phyloP scores from a whole-genome alignment of 2,888 invertebrate species.

The Villa cingulata region DNA sequence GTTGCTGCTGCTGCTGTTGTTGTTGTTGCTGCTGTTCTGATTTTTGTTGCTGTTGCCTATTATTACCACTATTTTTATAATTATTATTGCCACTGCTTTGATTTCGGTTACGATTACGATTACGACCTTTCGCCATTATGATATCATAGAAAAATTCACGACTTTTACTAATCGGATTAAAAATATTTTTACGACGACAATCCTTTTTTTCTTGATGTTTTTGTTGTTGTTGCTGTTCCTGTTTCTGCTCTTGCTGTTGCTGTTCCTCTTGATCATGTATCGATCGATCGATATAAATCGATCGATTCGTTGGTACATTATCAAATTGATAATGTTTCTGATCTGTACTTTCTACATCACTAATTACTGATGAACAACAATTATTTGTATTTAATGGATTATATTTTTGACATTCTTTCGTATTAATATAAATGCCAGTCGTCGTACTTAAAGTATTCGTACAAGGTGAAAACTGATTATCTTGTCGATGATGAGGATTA shows the following conservation, averaged over 20 bases:
- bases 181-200: slow-evolving; percentile 8
- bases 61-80: not conserved
- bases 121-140: slow-evolving; percentile 36
- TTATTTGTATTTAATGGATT: not conserved
- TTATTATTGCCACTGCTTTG: slow-evolving; percentile 13
- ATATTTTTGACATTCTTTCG: not conserved
- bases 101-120: slow-evolving; percentile 27
- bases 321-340: slow-evolving; percentile 7
- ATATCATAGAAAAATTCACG: slow-evolving; percentile 29
- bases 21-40: not conserved
- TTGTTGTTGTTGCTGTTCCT: slow-evolving; percentile 7
- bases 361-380: not conserved
- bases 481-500: not conserved
- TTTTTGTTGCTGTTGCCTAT: not conserved
- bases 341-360: slow-evolving; percentile 13
- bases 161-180: slow-evolving; percentile 26
- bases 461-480: not conserved
- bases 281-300: slow-evolving; percentile 8
- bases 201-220: not conserved
- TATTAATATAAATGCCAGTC: not conserved
- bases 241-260: slow-evolving; percentile 5
- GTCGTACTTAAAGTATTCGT: not conserved
- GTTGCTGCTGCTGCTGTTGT: not conserved
- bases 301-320: slow-evolving; percentile 10
- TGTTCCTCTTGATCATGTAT: slow-evolving; percentile 5